These are phyloP conservation scores for Gymnothorax javanicus DNA, from an alignment of 2,797 vertebrate species.

Conservation along the genomic window DNA sequence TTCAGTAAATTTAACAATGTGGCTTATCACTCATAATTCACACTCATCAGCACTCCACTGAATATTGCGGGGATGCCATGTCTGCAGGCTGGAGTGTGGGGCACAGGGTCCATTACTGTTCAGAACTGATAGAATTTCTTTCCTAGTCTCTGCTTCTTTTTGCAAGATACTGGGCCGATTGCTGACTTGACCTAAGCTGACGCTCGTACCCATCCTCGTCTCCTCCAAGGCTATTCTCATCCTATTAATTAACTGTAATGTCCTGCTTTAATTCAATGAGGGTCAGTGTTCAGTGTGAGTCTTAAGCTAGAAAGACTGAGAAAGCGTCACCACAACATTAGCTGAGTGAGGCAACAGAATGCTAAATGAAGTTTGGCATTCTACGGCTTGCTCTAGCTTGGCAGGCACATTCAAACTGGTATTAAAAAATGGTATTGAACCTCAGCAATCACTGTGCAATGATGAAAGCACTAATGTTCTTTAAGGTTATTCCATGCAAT, in stretches of 20 bases:
- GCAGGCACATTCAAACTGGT: background rate
- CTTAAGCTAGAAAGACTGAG: background rate
- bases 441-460: background rate
- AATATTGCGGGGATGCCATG: background rate
- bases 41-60: background rate
- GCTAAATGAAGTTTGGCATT: background rate
- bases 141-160: background rate
- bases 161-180: background rate
- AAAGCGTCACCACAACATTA: background rate
- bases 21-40: background rate
- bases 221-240: background rate
- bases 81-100: background rate
- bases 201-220: background rate
- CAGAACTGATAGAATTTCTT: background rate
- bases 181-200: background rate
- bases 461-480: background rate
- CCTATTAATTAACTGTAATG: background rate
- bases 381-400: background rate
- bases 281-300: background rate
- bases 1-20: background rate
- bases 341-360: background rate
- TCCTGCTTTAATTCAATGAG: background rate
- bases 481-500: background rate
- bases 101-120: background rate
- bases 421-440: background rate